Conservation (phyloP, 1,140 invertebrate species). For the Dinothrombium tinctorium region DNA sequence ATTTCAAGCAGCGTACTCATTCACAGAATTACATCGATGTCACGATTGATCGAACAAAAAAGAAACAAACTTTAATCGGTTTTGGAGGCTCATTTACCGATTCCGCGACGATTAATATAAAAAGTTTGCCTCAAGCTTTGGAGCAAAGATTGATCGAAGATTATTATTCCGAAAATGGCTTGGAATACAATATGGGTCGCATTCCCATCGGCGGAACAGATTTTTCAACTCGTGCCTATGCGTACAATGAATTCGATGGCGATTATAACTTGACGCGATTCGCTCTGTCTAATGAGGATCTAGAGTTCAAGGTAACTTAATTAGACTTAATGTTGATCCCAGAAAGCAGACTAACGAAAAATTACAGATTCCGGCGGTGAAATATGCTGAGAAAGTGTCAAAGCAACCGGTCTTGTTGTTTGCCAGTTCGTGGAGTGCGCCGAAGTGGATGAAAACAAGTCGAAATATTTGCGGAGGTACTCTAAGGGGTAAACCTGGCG, state of each 20-base stretch:
- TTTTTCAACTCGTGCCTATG: constrained; percentile 42
- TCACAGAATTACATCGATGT: too few relatives aligned
- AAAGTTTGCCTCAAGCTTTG: constrained; percentile 27
- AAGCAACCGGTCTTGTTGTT: constrained; percentile 25
- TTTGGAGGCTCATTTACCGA: constrained; percentile 76
- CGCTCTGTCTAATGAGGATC: constrained; percentile 36
- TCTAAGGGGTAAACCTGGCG: constrained; percentile 28
- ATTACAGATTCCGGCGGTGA: too few relatives aligned
- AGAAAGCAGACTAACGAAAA: too few relatives aligned
- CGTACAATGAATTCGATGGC: constrained; percentile 33
- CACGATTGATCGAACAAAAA: not conserved
- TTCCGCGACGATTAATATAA: constrained; percentile 48
- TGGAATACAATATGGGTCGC: constrained; percentile 23
- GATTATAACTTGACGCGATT: constrained; percentile 34
- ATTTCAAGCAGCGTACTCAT: not conserved
- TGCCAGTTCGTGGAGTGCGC: constrained; percentile 52
- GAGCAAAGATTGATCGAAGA: constrained; percentile 24
- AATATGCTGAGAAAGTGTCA: too few relatives aligned
- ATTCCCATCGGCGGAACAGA: constrained; percentile 60
- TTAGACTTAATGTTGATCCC: too few relatives aligned
- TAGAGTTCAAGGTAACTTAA: constrained; percentile 33
- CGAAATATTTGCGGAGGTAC: constrained; percentile 28
- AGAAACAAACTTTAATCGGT: constrained; percentile 27
- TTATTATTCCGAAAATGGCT: constrained; percentile 23
- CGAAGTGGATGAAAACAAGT: constrained; percentile 77